A percentile compares a stretch with the other conserved stretches of the same genome.
phyloP scores from a whole-genome alignment of 2,888 invertebrate genomes.

The Strigamia maritima region DNA sequence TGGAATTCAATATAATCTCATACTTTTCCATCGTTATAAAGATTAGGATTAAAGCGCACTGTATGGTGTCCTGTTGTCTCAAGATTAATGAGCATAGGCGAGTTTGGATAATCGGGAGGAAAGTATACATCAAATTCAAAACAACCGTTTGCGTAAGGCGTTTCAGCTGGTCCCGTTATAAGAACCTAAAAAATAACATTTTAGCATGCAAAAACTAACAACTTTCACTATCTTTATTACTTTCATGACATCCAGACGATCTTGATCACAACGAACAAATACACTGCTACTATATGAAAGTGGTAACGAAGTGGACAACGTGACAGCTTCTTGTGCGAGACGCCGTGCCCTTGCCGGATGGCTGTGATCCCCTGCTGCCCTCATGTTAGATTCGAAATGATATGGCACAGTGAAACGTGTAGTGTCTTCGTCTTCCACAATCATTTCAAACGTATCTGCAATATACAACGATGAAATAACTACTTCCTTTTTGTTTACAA shows the following conservation, averaged over 20 bases:
- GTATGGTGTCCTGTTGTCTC: constrained; percentile 85
- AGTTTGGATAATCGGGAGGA: constrained; percentile 69
- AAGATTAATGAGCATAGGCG: constrained; percentile 85
- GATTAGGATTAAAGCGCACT: constrained; percentile 87
- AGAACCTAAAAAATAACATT: constrained; percentile 62
- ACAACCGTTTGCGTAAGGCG: constrained; percentile 87
- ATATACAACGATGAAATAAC: not conserved
- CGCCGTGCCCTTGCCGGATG: constrained; percentile 85
- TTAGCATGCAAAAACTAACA: too few relatives aligned
- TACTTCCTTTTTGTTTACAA: not conserved
- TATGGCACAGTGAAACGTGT: constrained; percentile 82
- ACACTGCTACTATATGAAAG: constrained; percentile 90
- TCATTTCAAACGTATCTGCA: constrained; percentile 86
- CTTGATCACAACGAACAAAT: constrained; percentile 91
- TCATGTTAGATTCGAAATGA: constrained; percentile 83
- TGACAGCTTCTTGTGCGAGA: constrained; percentile 91
- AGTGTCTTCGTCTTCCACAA: constrained; percentile 65
- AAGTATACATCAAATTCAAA: constrained; percentile 86
- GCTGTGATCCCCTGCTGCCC: constrained; percentile 78
- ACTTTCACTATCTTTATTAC: constrained; percentile 52
- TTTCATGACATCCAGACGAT: constrained; percentile 93
- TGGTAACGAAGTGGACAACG: constrained; percentile 85
- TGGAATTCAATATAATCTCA: not conserved
- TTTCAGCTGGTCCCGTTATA: constrained; percentile 87
- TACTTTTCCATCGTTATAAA: constrained; percentile 92